phyloP scores from a whole-genome alignment of 1,140 invertebrate genomes.

The Macrobrachium rosenbergii region DNA sequence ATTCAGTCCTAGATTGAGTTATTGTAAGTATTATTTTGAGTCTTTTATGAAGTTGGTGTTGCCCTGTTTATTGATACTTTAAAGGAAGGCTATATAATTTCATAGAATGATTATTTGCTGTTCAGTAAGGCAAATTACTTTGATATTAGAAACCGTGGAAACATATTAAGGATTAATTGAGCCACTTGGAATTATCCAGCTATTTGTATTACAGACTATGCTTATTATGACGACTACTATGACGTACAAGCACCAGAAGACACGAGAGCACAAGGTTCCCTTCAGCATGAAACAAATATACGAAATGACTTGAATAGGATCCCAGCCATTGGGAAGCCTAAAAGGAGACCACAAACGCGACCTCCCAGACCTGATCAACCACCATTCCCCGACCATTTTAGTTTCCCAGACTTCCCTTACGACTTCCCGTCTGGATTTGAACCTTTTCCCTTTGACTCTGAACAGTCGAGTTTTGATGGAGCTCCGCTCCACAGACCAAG shows the following conservation, averaged over 20 bases:
- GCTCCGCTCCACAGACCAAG: neutral
- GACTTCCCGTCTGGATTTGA: conserved; percentile 43
- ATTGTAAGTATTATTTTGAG: too few species aligned
- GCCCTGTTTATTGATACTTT: too few species aligned
- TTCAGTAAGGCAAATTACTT: too few species aligned
- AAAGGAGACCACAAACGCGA: neutral
- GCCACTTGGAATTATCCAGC: neutral
- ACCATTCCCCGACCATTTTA: conserved; percentile 24
- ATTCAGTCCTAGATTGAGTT: too few species aligned
- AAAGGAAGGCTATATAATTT: too few species aligned
- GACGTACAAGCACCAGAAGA: neutral
- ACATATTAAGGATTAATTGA: too few species aligned
- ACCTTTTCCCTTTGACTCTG: conserved; percentile 40
- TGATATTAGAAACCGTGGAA: too few species aligned
- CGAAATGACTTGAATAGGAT: conserved; percentile 28
- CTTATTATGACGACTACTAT: conserved; percentile 58
- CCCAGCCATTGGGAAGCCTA: neutral
- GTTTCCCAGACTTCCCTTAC: conserved; percentile 24
- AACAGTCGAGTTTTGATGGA: neutral
- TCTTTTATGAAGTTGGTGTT: too few species aligned
- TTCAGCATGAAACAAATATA: too few species aligned
- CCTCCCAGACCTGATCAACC: neutral
- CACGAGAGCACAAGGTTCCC: neutral
- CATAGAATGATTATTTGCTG: too few species aligned
- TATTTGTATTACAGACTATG: conserved; percentile 52